These are phyloP conservation scores for Drosophila lacertosa DNA, from an alignment of 1,140 invertebrate genomes.

Conservation along the genomic window DNA sequence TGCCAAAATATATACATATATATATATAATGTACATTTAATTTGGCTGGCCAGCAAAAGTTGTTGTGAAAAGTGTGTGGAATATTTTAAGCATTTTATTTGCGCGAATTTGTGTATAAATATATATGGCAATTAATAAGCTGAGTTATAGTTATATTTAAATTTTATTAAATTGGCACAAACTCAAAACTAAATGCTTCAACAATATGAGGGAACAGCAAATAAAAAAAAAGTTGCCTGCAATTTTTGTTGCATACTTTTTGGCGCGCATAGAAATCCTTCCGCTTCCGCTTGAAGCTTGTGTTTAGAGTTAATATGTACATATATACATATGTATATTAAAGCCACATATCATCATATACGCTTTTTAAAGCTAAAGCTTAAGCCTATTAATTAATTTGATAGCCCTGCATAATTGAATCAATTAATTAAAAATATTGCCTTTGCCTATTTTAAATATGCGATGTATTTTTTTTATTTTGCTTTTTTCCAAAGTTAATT, in stretches of 20 bases:
- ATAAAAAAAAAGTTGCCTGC: slow-evolving; percentile 11
- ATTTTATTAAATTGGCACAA: slow-evolving; percentile 3
- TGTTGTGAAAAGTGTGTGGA: slow-evolving; percentile 51
- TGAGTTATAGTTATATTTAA: slow-evolving; percentile 8
- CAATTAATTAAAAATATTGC: neutral
- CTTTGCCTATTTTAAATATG: no score
- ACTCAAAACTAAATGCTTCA: slow-evolving; percentile 13
- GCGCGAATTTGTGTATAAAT: slow-evolving; percentile 17
- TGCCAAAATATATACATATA: slow-evolving; percentile 26
- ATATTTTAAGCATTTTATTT: slow-evolving; percentile 70
- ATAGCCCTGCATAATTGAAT: neutral
- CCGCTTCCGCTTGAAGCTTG: slow-evolving; percentile 37
- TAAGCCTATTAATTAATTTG: slow-evolving; percentile 1
- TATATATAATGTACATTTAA: slow-evolving; percentile 80
- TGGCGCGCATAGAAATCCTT: slow-evolving; percentile 56
- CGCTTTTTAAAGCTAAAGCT: neutral
- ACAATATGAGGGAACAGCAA: slow-evolving; percentile 23
- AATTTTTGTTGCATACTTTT: slow-evolving; percentile 55
- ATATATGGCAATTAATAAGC: slow-evolving; percentile 61
- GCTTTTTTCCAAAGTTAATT: slow-evolving; percentile 9
- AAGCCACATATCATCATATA: no score
- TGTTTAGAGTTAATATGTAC: neutral
- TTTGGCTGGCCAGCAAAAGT: slow-evolving; percentile 61
- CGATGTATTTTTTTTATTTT: no score
- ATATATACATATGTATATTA: neutral